Percentiles rank a stretch among this genome's conserved stretches.
Evolutionary conservation across 2,113 vertebrate species (phyloP).

Genomic region (Cavia porcellus): DNA sequence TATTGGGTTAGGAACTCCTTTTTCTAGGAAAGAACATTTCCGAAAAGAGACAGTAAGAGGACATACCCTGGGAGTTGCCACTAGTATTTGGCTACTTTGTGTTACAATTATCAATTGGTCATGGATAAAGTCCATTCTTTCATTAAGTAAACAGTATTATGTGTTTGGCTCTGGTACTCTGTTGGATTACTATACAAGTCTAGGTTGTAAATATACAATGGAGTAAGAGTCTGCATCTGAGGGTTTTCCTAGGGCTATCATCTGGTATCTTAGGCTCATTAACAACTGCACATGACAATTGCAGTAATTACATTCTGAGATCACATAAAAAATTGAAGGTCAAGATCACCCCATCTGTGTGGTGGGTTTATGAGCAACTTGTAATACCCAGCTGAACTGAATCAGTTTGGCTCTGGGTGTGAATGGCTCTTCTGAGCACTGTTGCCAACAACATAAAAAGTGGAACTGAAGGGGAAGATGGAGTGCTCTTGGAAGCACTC

Average conservation of each 20-base stretch:
- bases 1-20: not conserved
- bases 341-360: not conserved
- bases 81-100: not conserved
- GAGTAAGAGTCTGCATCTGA: not conserved
- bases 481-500: not conserved
- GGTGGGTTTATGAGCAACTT: not conserved
- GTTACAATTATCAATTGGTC: not conserved
- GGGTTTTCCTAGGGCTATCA: accelerated
- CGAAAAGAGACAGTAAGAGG: not conserved
- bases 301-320: not conserved
- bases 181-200: not conserved
- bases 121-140: not conserved
- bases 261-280: not conserved
- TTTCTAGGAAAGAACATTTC: not conserved
- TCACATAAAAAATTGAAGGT: accelerated
- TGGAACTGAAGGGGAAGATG: not conserved
- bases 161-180: not conserved
- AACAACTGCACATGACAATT: not conserved
- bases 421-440: no score
- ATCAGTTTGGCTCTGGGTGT: not conserved
- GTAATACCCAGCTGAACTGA: not conserved
- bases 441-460: not conserved
- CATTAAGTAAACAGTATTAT: not conserved
- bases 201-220: not conserved
- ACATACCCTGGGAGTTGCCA: accelerated